These are phyloP conservation scores for Tragelaphus scriptus DNA, from an alignment of 2,113 vertebrate genomes.

Conservation along the genomic window DNA sequence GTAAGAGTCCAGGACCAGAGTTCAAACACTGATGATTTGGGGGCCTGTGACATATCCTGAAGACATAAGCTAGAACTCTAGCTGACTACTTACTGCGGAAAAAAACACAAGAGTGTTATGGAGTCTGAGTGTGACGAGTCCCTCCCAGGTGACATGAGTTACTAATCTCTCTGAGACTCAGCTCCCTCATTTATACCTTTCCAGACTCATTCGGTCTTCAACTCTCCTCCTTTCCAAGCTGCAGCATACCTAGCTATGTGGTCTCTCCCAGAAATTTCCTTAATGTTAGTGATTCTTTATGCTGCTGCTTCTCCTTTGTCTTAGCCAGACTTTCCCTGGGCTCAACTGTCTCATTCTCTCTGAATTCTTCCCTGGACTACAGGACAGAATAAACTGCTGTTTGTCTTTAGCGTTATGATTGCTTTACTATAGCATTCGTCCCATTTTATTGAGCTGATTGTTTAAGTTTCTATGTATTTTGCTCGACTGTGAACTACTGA, in stretches of 20 bases:
- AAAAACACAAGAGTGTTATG: background rate
- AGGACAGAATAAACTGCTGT: fast-evolving
- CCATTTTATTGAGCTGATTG: background rate
- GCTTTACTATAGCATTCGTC: background rate
- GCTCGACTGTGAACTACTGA: background rate
- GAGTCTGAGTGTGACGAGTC: fast-evolving
- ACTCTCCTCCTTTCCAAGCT: background rate
- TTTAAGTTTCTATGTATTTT: background rate
- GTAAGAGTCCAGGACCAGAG: background rate
- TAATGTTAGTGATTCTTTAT: background rate
- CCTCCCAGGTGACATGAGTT: too few relatives aligned
- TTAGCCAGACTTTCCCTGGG: background rate
- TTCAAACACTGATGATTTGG: background rate
- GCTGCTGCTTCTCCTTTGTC: background rate
- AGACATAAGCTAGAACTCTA: background rate
- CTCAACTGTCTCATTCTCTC: background rate
- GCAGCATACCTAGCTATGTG: background rate
- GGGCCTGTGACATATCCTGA: background rate
- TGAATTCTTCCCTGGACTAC: background rate
- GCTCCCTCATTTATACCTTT: background rate
- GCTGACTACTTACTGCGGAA: background rate
- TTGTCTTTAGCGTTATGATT: fast-evolving
- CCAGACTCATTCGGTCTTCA: background rate
- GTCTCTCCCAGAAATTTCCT: background rate
- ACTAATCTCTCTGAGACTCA: background rate